Percentiles rank a stretch among this genome's conserved stretches.
These are phyloP conservation scores for Heliconius hewitsoni DNA, from an alignment of 1,140 invertebrate genomes.

Conservation along the genomic window DNA sequence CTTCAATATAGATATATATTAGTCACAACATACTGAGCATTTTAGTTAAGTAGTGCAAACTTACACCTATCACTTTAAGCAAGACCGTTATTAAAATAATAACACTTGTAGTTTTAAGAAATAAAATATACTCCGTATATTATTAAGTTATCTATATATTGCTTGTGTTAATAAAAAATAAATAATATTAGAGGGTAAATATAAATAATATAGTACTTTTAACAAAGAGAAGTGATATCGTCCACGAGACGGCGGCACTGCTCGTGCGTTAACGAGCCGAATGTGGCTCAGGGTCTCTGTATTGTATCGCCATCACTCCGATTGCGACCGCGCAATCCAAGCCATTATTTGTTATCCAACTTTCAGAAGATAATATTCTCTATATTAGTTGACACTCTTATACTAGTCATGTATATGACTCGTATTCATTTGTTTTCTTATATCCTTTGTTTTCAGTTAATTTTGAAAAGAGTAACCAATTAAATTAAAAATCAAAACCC, in stretches of 20 bases:
- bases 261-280: conserved; percentile 46
- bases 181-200: background rate
- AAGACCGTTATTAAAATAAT: too few species aligned
- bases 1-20: too few species aligned
- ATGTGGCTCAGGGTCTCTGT: conserved; percentile 63
- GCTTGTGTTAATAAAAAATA: background rate
- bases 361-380: conserved; percentile 39
- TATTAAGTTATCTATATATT: background rate
- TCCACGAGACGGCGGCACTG: conserved; percentile 13
- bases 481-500: background rate
- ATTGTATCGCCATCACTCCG: conserved; percentile 50
- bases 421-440: background rate
- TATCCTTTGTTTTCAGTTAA: background rate
- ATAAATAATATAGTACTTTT: background rate
- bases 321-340: conserved; percentile 45
- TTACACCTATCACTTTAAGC: too few species aligned
- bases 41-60: too few species aligned
- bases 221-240: background rate
- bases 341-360: conserved; percentile 48
- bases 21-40: too few species aligned
- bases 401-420: background rate
- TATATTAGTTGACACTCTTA: background rate
- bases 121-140: background rate
- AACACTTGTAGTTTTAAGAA: background rate
- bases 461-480: background rate